Evolutionary conservation across 2,888 invertebrate species (phyloP).

Genomic region (Dicycla oo): DNA sequence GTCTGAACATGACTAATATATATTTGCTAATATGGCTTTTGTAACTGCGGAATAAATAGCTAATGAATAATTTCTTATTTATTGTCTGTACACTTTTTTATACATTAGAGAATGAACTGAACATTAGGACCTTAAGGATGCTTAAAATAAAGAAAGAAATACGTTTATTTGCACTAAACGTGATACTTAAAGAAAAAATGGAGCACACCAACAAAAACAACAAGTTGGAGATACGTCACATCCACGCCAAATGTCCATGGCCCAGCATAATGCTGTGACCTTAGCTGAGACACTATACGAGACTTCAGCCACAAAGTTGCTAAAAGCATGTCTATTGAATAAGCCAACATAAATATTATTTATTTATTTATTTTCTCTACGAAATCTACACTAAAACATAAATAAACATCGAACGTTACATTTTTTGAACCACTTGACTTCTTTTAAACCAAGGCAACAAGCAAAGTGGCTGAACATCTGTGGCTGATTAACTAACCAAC

Average conservation of each 20-base stretch:
- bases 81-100: background rate
- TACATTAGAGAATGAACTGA: background rate
- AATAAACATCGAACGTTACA: conserved; percentile 9
- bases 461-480: conserved; percentile 44
- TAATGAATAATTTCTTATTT: conserved; percentile 9
- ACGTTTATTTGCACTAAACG: too few species aligned
- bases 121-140: background rate
- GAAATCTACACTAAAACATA: background rate
- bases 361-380: too few species aligned
- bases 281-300: too few species aligned
- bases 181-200: background rate
- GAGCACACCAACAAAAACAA: background rate
- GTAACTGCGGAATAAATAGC: background rate
- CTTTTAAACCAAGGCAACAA: conserved; percentile 17
- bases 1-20: conserved; percentile 1
- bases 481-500: conserved; percentile 51
- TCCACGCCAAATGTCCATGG: background rate
- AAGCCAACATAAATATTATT: too few species aligned
- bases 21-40: background rate
- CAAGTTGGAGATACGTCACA: background rate
- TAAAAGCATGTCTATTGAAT: background rate
- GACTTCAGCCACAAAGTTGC: too few species aligned
- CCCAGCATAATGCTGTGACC: too few species aligned
- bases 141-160: too few species aligned
- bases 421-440: conserved; percentile 24